A percentile compares a stretch with the other conserved stretches of the same genome.
These are phyloP conservation scores for Polypedilum pembai DNA, from an alignment of 1,140 invertebrate genomes.

Conservation along the genomic window DNA sequence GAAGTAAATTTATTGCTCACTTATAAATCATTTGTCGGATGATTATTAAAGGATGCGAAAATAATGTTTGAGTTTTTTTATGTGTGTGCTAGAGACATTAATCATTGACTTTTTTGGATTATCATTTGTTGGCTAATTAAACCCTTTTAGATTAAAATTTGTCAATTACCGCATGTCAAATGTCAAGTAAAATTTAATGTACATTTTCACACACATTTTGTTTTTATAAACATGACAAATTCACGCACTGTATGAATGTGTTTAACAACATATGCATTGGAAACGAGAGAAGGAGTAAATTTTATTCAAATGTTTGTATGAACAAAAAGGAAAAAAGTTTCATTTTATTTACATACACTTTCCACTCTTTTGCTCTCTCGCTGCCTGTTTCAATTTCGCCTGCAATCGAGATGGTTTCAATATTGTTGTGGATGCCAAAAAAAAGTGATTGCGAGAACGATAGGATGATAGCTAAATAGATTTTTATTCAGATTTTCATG, in stretches of 20 bases:
- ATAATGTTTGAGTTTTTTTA: too few species aligned
- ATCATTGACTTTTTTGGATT: too few species aligned
- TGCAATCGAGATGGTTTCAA: background rate
- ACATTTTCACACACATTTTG: too few species aligned
- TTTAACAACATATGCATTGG: background rate
- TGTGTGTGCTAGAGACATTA: too few species aligned
- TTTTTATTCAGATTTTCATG: constrained; percentile 14
- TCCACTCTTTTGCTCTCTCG: background rate
- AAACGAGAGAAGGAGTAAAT: background rate
- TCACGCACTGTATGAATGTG: too few species aligned
- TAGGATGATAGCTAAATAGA: constrained; percentile 10
- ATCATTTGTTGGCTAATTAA: too few species aligned
- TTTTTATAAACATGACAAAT: too few species aligned
- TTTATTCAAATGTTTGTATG: constrained; percentile 4
- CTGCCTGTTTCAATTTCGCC: background rate
- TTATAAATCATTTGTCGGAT: background rate
- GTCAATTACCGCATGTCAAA: too few species aligned
- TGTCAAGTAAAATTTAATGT: too few species aligned
- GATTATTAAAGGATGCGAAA: too few species aligned
- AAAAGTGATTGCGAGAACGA: background rate
- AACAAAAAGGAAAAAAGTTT: background rate
- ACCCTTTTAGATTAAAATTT: too few species aligned
- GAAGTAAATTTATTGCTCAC: background rate
- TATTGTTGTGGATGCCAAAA: background rate
- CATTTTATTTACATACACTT: background rate